Conservation (phyloP, 2,888 invertebrate species). For the Mesorhabditis sp. region DNA sequence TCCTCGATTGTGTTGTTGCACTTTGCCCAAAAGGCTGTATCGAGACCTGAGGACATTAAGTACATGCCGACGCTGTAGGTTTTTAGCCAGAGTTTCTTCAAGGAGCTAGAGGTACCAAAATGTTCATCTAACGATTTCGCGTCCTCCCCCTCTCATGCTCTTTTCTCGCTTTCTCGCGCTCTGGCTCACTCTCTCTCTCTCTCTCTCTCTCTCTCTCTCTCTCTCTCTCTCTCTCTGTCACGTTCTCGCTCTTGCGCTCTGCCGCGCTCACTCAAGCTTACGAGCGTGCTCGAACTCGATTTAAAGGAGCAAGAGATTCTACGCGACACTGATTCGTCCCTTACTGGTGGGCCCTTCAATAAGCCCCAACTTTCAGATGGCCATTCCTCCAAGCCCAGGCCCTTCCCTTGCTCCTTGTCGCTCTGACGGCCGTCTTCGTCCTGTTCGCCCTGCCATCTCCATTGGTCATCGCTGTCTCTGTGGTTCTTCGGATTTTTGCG, state of each 20-base stretch:
- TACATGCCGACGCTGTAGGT: background rate
- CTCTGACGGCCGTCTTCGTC: conserved; percentile 5
- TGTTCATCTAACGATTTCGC: too few species aligned
- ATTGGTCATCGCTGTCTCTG: background rate
- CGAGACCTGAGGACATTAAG: background rate
- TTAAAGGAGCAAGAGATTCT: background rate
- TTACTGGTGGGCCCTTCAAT: too few species aligned
- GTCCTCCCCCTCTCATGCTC: too few species aligned
- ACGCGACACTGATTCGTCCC: background rate
- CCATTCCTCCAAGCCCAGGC: background rate
- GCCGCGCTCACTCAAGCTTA: too few species aligned
- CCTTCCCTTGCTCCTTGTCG: background rate
- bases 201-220: too few species aligned
- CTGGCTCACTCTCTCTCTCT: too few species aligned
- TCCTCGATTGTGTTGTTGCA: background rate
- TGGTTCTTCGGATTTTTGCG: background rate
- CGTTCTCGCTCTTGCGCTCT: too few species aligned
- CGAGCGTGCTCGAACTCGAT: too few species aligned
- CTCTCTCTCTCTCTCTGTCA: too few species aligned
- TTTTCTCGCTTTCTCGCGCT: too few species aligned
- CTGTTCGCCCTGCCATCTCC: background rate
- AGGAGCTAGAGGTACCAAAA: too few species aligned
- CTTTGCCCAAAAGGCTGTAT: background rate
- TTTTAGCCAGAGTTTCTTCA: too few species aligned
- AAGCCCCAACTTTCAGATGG: background rate